Base-by-base conservation (phyloP, 2,888 invertebrate species). In the Cylindroiulus punctatus region DNA sequence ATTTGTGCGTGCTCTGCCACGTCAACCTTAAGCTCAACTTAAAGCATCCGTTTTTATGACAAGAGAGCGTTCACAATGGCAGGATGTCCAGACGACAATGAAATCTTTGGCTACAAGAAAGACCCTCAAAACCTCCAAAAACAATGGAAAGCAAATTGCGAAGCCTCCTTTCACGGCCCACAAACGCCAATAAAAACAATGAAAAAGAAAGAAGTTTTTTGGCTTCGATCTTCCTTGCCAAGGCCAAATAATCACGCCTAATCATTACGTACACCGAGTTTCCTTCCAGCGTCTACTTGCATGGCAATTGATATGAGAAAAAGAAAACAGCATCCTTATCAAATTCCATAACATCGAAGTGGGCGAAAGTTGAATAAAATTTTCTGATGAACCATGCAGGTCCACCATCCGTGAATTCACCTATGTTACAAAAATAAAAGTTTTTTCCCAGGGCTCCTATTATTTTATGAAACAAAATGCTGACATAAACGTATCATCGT, bases 81-180 rank as follows among this genome's bases (percentile, higher is more conserved):
- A 76, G 30, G 76, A 76, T 76, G 76, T 30, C 76, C 76, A 76
- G 30, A 30, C 26, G 76, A 76, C 76, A 30, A 76, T 76, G 30
- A 76, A 30, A 76, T 76, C 76, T 76, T 76, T 30, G 76, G 76
- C 30, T 30, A 76, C 26, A 30, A 30, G 12, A 7, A 30, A 12
- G 76, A 12, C 14, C 30, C 30, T 76, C 76, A 76, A 76, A 76
- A 76, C 76, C 30, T 14, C 14, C 26, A 76, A 30, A 65, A 30
- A 76, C 76, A 76, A 76, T 76, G 30, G 30, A 76, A 76, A 26
- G 76, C 76, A 76, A 76, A 76, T 76, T 76, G 76, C 76, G 76
- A 76, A 76, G 30, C 30, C 76, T 76, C 30, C 76, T 76, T 76
- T 30, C 76, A 76, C 12, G 26, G 26, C 65, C 26, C 26, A 65